These are phyloP conservation scores for Furnarius figulus DNA, from an alignment of 2,113 vertebrate species.

Conservation along the genomic window DNA sequence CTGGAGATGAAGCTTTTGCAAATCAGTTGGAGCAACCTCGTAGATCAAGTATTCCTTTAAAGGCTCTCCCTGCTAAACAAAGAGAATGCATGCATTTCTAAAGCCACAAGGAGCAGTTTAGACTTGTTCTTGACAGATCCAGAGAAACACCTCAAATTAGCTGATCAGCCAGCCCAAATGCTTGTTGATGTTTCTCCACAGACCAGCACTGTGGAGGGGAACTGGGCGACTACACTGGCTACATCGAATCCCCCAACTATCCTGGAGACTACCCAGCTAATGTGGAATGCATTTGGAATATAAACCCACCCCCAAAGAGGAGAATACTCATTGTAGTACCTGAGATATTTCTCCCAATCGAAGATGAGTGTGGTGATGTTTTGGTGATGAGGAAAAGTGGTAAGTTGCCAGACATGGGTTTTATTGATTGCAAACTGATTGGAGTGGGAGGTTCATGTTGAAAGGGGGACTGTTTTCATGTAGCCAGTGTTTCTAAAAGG, in stretches of 20 bases:
- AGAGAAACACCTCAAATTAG: background rate
- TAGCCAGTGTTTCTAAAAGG: background rate
- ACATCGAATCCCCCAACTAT: constrained; percentile 84
- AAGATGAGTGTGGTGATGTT: constrained; percentile 83
- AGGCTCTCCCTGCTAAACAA: background rate
- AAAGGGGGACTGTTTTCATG: background rate
- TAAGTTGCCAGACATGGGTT: constrained; percentile 10
- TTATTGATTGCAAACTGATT: background rate
- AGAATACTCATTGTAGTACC: constrained; percentile 83
- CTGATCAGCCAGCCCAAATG: background rate
- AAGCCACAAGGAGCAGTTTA: background rate
- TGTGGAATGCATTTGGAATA: constrained; percentile 82
- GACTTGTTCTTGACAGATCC: background rate
- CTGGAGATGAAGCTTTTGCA: background rate
- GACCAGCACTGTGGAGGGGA: constrained; percentile 84
- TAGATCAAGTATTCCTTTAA: background rate
- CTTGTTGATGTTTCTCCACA: constrained; percentile 29
- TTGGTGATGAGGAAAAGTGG: constrained; percentile 85
- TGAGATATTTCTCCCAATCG: constrained; percentile 83
- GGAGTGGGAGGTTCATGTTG: background rate
- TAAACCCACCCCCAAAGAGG: constrained; percentile 81
- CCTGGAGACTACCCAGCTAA: constrained; percentile 84
- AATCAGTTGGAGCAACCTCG: background rate
- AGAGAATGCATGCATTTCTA: background rate
- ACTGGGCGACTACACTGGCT: constrained; percentile 83